Evolutionary conservation across 1,140 invertebrate genomes (phyloP), one percentile per base, ranked within the genome.

Genomic region (Archivesica marissinica): DNA sequence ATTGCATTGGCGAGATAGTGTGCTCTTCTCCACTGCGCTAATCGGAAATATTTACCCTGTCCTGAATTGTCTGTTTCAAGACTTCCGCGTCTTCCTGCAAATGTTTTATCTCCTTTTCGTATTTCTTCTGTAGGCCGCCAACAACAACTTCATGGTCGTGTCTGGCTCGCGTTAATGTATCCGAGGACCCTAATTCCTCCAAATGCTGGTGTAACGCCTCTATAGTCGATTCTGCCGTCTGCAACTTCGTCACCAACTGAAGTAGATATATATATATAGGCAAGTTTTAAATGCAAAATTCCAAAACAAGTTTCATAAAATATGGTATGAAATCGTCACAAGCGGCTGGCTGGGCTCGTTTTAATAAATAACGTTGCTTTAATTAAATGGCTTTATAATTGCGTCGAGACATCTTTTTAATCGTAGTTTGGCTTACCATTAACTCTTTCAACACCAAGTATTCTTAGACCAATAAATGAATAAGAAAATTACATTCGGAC

Each of bases 141-240:
- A 94, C 78, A 0, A 93, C 86, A 2, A 84, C 52, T 25, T 93
- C 91, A 75, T 94, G 93, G 35, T 93, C 91, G 38, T 90, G 88
- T 15, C 91, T 66, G 4, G 91, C 90, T 30, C 92, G 82, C 11
- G 80, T 84, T 13, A 94, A 79, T 61, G 86, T 93, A n/a, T 94
- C 93, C 0, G 88, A 90, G 25, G 86, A 88, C 6, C 90, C 89
- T 28, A 94, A 87, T 13, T 92, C 90, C 41, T 87, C 83, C 20
- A 93, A 41, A 78, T 94, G 92, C 11, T 92, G 87, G 54, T 91
- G 90, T 61, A 94, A 64, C 39, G 86, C 89, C 38, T 93, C 93
- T 23, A 94, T 91, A 17, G 90, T 93, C 0, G 92, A 89, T 59
- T 94, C 93, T 9, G 93, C 90, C 2, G 88, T 86, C 66, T 92